Evolutionary conservation across 2,888 invertebrate species (phyloP), one percentile per base, ranked within the genome.

Genomic region (Parasteatoda lunata): DNA sequence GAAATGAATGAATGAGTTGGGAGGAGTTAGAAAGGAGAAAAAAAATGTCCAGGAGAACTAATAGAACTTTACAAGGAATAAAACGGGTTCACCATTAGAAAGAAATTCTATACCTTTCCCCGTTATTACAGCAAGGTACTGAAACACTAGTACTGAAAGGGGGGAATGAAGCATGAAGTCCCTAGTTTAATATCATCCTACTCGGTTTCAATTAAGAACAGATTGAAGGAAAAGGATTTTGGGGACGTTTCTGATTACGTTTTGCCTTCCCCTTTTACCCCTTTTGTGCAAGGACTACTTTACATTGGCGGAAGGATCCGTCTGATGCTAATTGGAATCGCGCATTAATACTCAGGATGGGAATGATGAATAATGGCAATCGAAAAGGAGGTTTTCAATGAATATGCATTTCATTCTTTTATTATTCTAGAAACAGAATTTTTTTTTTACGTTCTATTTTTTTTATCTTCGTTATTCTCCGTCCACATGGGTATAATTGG

Each of bases 161-260:
- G 71, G 68, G 76, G 76, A 71, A 77, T 64, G 49, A 65, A 83
- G 68, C 75, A 66, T 75, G 66, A 69, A 75, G 59, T 81, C 68
- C 75, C 81, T 65, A 54, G 72, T 79, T 84, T 84, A 84, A 84
- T 79, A 84, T 84, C 79, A 9, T 59, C 47, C 75, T 77, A 71
- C 69, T 78, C 78, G 65, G 80, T 85, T 85, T 85, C 85, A 85
- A 85, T 85, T 85, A 85, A 85, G 79, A 85, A 80, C 85, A 85
- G 85, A 85, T 85, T 85, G 79, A 79, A 30, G 79, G 76, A 70
- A 76, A 59, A 79, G 71, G 85, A 80, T 72, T 84, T 83, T 83
- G 77, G 72, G 83, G 52, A 77, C 64, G 70, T 65, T 69, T 75
- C 69, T 84, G 84, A 84, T 84, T 79, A 84, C 80, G 85, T 85